A percentile compares a stretch with the other conserved stretches of the same genome.
phyloP scores from a whole-genome alignment of 1,140 invertebrate genomes.

The Popillia japonica region DNA sequence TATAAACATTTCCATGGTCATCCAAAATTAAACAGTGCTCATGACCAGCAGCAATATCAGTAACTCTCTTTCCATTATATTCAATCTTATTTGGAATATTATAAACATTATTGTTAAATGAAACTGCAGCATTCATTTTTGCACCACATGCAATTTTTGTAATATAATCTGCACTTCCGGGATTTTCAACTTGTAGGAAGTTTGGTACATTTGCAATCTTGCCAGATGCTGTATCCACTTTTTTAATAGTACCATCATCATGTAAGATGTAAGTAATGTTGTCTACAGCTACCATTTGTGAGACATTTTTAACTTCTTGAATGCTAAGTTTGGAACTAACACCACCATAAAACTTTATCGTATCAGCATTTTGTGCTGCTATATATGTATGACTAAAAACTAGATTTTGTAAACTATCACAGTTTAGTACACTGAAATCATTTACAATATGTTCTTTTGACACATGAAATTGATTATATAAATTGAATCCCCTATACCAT shows the following conservation, averaged over 20 bases:
- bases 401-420: neutral
- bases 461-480: conserved; percentile 57
- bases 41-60: conserved; percentile 76
- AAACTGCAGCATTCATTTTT: conserved; percentile 63
- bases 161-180: conserved; percentile 49
- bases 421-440: neutral
- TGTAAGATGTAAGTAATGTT: conserved; percentile 43
- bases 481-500: conserved; percentile 60
- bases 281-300: conserved; percentile 45
- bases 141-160: conserved; percentile 60
- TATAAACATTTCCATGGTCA: conserved; percentile 76
- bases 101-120: conserved; percentile 65
- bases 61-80: conserved; percentile 64
- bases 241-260: conserved; percentile 36
- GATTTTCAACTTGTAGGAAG: conserved; percentile 43
- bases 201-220: conserved; percentile 16
- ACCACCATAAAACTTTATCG: neutral
- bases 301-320: conserved; percentile 15
- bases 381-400: conserved; percentile 30
- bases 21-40: conserved; percentile 81
- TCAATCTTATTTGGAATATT: conserved; percentile 68
- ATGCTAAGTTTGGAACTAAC: neutral
- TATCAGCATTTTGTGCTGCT: neutral
- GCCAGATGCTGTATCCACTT: conserved; percentile 43
- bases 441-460: neutral